Conservation (phyloP, 2,797 vertebrate genomes). For the Orestias chungarensis region DNA sequence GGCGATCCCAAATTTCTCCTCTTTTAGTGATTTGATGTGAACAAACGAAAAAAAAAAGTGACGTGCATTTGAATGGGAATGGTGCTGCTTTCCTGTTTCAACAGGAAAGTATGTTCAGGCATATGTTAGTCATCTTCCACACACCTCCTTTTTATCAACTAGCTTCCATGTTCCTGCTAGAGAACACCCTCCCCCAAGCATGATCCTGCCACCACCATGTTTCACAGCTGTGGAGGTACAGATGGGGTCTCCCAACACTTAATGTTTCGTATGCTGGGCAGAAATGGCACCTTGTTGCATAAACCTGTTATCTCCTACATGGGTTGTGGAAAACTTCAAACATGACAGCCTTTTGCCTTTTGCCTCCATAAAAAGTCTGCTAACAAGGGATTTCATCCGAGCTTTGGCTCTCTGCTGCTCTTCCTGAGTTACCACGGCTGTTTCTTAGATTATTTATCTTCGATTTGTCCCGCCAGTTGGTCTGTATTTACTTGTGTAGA, state of each 20-base stretch:
- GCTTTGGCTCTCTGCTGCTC: background rate
- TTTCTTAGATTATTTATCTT: no score
- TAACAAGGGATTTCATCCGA: no score
- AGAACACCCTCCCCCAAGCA: background rate
- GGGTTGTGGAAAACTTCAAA: background rate
- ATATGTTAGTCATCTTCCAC: background rate
- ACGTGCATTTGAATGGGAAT: background rate
- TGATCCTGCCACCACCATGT: background rate
- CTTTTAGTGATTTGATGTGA: background rate
- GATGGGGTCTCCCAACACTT: background rate
- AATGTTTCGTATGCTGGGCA: background rate
- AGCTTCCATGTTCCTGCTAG: background rate
- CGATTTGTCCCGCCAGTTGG: no score
- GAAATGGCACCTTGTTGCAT: background rate
- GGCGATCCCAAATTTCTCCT: background rate
- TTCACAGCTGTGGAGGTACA: background rate
- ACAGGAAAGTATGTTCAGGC: background rate
- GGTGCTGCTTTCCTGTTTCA: background rate
- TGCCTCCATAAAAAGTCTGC: no score
- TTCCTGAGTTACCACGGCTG: no score
- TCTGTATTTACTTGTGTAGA: background rate
- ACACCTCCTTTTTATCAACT: background rate
- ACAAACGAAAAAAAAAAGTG: background rate
- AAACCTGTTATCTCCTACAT: background rate
- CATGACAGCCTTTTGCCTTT: background rate